These are phyloP conservation scores for Reticulitermes speratus DNA, from an alignment of 1,140 invertebrate genomes.

Conservation along the genomic window DNA sequence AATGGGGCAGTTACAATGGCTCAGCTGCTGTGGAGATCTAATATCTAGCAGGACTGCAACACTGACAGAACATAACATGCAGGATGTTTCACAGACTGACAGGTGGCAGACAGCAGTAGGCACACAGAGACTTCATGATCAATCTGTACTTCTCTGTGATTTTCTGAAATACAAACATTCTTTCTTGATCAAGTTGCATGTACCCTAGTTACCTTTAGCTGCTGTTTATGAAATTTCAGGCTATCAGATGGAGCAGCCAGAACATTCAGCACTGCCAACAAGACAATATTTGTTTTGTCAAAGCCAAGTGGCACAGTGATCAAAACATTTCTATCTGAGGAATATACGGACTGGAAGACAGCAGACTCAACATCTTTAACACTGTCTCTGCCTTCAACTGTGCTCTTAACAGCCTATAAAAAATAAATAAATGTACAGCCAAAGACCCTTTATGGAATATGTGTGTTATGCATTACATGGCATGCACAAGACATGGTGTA, in stretches of 20 bases:
- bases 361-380: neutral
- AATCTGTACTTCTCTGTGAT: no score
- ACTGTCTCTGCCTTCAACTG: neutral
- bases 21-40: no score
- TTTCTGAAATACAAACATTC: no score
- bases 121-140: no score
- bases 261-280: neutral
- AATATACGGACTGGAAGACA: neutral
- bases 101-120: no score
- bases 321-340: neutral
- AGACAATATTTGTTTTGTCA: neutral
- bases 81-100: no score
- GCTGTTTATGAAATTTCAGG: neutral
- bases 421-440: neutral
- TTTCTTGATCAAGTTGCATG: neutral
- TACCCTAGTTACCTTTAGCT: neutral
- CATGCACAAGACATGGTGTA: no score
- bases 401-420: neutral
- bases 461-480: no score
- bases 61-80: no score
- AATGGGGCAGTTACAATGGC: no score
- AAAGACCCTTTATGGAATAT: neutral
- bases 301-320: neutral
- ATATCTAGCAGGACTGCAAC: no score
- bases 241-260: neutral